Evolutionary conservation across 2,797 vertebrate genomes (phyloP), one percentile per base, ranked within the genome.

Genomic region (Emydoidea blandingii): DNA sequence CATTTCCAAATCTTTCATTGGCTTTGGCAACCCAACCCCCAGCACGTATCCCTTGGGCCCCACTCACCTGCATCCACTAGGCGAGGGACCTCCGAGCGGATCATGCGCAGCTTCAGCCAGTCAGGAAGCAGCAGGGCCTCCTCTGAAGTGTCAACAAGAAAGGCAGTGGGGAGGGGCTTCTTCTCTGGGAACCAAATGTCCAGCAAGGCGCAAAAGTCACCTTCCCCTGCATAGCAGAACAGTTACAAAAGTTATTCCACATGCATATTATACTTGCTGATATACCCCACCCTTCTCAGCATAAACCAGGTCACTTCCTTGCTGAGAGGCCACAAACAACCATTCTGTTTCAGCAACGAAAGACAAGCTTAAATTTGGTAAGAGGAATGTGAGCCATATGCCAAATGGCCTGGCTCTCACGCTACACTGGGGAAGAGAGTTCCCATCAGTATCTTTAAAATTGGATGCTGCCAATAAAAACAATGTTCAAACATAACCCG

Each of bases 131-230:
- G 98, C 80, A 99, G 98, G 0, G 99, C 99, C 96, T 99, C 99
- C 94, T 99, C 99, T 0, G 99, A 99, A 0, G 99, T 99, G 98
- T 99, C 99, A 49, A 99, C 99, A 96, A 99, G 97, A 96, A 99
- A 99, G 79, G 99, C 99, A 1, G 99, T 99, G 68, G 99, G 99
- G 49, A 99, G 98, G 0, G 99, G 99, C 94, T 99, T 99, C 96
- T 99, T 99, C 97, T 99, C 99, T 0, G 99, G 99, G 95, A 99
- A 99, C 99, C 99, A 99, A 96, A 99, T 99, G 95, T 99, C 99
- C 98, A 99, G 91, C 81, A 99, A 98, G 54, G 97, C 94, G 72
- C 97, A 98, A 98, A 99, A 99, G 94, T 99, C 99, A 47, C 98
- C 98, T 65, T 99, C 99, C 3, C 98, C 99, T 98, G 97, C 98